These are phyloP conservation scores for Mus minutoides DNA, from an alignment of 2,797 vertebrate species.

Conservation along the genomic window DNA sequence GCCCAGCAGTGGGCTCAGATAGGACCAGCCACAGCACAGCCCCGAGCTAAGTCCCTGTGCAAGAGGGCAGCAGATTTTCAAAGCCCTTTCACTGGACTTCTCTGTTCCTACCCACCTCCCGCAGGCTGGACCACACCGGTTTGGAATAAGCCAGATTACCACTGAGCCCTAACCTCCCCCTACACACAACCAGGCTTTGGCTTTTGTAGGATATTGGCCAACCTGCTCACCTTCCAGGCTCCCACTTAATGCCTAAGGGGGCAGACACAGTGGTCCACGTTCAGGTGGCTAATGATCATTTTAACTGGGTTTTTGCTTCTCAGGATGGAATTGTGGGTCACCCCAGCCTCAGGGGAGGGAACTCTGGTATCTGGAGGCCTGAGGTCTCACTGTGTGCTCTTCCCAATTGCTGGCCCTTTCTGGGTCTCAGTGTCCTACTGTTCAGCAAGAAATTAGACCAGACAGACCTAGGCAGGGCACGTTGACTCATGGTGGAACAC, in stretches of 20 bases:
- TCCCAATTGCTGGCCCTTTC: background rate
- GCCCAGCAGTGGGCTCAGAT: background rate
- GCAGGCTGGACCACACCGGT: background rate
- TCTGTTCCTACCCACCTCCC: background rate
- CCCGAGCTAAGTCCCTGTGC: background rate
- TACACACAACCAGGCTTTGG: background rate
- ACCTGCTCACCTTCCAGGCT: background rate
- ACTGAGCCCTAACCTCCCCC: background rate
- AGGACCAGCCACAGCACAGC: background rate
- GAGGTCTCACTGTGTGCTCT: background rate
- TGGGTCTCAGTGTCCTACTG: background rate
- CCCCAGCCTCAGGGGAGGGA: background rate
- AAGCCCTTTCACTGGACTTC: background rate
- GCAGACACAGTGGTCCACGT: background rate
- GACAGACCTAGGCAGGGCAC: background rate
- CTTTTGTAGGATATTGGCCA: slow-evolving; percentile 14
- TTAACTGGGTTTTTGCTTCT: slow-evolving; percentile 29
- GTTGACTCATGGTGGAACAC: background rate
- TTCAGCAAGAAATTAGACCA: slow-evolving; percentile 18
- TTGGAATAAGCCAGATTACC: background rate
- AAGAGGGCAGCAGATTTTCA: background rate
- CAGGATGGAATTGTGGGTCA: slow-evolving; percentile 6
- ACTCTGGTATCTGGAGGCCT: background rate
- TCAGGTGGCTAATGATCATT: background rate
- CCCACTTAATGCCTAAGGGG: background rate